phyloP scores from a whole-genome alignment of 2,113 vertebrate species.

The Corythaeola cristata region DNA sequence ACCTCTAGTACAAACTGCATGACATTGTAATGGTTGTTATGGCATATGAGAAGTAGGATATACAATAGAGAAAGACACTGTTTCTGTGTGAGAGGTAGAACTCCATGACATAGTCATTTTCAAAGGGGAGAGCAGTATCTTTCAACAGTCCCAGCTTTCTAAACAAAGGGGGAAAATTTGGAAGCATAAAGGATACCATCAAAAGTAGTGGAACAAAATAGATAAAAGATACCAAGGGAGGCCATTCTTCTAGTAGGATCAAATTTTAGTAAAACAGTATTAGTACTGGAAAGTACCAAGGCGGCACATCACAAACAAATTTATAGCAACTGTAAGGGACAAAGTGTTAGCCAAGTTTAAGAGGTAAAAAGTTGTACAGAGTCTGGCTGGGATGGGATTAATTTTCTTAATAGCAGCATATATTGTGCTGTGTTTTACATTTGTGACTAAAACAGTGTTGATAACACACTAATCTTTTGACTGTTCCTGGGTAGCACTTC shows the following conservation, averaged over 20 bases:
- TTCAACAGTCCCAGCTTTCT: not conserved
- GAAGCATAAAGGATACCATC: not conserved
- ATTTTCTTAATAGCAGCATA: not conserved
- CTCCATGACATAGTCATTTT: not conserved
- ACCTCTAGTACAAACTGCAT: not conserved
- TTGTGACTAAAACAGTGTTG: not conserved
- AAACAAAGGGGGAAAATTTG: not conserved
- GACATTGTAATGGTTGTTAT: not conserved
- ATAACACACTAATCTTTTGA: not conserved
- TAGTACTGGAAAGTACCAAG: not conserved
- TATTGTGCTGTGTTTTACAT: not conserved
- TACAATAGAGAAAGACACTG: not conserved
- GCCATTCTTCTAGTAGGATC: not conserved
- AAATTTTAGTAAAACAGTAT: not conserved
- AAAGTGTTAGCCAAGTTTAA: not conserved
- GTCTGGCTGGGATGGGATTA: not conserved
- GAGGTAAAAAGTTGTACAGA: not conserved
- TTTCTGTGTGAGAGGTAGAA: not conserved
- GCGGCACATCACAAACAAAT: fast-evolving
- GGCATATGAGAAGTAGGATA: not conserved
- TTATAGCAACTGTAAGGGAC: not conserved
- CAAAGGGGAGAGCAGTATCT: not conserved
- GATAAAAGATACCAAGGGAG: not conserved
- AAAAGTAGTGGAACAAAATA: not conserved
- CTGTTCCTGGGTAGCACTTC: not conserved